These are phyloP conservation scores for Alligator sinensis DNA, from an alignment of 2,113 vertebrate genomes.

Conservation along the genomic window DNA sequence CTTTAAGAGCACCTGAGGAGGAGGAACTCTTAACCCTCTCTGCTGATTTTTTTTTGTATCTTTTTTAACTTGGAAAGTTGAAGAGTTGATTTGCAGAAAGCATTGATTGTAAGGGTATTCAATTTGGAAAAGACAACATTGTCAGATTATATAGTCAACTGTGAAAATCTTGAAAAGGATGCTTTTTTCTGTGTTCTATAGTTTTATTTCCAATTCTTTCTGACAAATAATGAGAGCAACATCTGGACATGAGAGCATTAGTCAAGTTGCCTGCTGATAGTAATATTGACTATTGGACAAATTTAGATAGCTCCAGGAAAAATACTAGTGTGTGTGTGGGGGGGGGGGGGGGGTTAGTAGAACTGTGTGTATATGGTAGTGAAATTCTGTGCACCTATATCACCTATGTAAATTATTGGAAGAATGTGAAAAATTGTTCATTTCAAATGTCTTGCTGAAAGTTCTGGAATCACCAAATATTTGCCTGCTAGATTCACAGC, in stretches of 20 bases:
- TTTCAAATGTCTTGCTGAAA: not conserved
- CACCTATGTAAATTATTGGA: not conserved
- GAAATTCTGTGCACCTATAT: not conserved
- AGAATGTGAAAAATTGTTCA: not conserved
- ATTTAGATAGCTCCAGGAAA: conserved; percentile 50
- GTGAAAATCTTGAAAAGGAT: conserved; percentile 36
- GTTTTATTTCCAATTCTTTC: conserved; percentile 36
- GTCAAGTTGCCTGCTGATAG: conserved; percentile 39
- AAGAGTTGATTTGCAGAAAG: conserved; percentile 53
- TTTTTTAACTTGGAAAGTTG: conserved; percentile 34
- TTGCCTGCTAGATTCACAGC: not conserved
- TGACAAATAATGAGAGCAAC: conserved; percentile 52
- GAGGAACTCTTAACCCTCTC: not conserved
- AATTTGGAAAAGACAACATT: conserved; percentile 47
- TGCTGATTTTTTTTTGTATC: conserved; percentile 7
- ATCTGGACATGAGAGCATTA: conserved; percentile 48
- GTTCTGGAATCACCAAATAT: not conserved
- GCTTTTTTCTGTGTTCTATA: not conserved
- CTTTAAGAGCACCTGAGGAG: not conserved
- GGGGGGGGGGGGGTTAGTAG: not conserved
- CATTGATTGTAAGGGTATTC: conserved; percentile 28
- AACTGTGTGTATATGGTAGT: not conserved
- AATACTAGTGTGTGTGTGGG: not conserved
- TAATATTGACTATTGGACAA: conserved; percentile 28
- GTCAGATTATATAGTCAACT: conserved; percentile 51